Conservation (phyloP, 1,140 invertebrate species). For the Berghia stephanieae region DNA sequence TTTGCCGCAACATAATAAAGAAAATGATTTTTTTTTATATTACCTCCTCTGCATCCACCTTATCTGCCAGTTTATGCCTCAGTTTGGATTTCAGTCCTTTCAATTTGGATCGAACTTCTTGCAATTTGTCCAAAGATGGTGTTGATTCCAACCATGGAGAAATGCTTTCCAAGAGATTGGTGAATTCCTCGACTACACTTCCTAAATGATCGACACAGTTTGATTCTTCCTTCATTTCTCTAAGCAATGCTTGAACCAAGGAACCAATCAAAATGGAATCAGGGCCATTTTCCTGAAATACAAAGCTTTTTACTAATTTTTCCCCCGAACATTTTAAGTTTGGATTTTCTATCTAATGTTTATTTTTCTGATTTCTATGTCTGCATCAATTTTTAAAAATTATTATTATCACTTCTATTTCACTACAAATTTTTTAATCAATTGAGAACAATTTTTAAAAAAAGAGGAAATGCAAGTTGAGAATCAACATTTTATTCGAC, state of each 20-base stretch:
- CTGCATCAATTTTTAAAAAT: too few species aligned
- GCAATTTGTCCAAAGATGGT: constrained; percentile 42
- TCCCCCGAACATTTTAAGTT: too few species aligned
- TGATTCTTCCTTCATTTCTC: constrained; percentile 42
- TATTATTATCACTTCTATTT: too few species aligned
- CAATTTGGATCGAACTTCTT: constrained; percentile 38
- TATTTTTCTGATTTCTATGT: too few species aligned
- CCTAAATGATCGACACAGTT: constrained; percentile 39
- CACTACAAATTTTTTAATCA: too few species aligned
- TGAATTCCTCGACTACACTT: constrained; percentile 38
- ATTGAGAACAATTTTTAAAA: too few species aligned
- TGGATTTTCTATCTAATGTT: too few species aligned
- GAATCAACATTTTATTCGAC: too few species aligned
- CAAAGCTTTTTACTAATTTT: background rate
- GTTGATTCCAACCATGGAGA: constrained; percentile 43
- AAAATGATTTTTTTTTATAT: background rate
- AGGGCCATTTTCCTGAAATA: constrained; percentile 39
- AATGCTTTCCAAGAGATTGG: constrained; percentile 35
- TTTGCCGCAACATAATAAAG: background rate
- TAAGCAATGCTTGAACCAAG: constrained; percentile 40
- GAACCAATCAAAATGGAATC: constrained; percentile 43
- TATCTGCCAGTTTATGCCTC: constrained; percentile 51
- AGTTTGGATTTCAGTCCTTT: constrained; percentile 50
- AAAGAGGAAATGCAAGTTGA: too few species aligned
- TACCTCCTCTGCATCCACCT: constrained; percentile 54